These are phyloP conservation scores for Melopsittacus undulatus DNA, from an alignment of 2,797 vertebrate species.

Conservation along the genomic window DNA sequence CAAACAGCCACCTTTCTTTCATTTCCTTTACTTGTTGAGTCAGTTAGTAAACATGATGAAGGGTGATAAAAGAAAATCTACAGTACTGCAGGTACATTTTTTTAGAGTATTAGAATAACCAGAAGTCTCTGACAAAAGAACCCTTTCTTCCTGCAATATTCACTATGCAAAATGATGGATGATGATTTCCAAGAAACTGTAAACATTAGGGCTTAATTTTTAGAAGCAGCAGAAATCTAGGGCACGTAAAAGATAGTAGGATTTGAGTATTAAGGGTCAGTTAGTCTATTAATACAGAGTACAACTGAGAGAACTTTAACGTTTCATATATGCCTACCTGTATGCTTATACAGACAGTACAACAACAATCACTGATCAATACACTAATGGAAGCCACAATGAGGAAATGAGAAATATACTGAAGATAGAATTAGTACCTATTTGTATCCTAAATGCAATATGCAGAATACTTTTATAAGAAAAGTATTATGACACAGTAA, in stretches of 20 bases:
- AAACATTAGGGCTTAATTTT: constrained; percentile 4
- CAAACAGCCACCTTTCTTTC: neutral
- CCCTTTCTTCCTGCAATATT: neutral
- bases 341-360: neutral
- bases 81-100: neutral
- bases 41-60: neutral
- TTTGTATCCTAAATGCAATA: constrained; percentile 57
- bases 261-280: neutral
- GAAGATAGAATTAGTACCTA: constrained; percentile 60
- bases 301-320: neutral
- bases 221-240: neutral
- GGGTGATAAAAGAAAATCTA: neutral
- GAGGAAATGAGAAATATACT: constrained; percentile 54
- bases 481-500: constrained; percentile 59
- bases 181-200: constrained; percentile 10
- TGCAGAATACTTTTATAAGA: constrained; percentile 43
- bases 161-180: neutral
- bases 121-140: neutral
- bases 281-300: neutral
- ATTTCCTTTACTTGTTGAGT: neutral
- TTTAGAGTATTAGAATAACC: neutral
- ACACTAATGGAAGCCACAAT: neutral
- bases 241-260: neutral
- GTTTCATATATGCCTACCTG: neutral
- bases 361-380: neutral